phyloP scores from a whole-genome alignment of 1,140 invertebrate species.

The Cyclina sinensis region DNA sequence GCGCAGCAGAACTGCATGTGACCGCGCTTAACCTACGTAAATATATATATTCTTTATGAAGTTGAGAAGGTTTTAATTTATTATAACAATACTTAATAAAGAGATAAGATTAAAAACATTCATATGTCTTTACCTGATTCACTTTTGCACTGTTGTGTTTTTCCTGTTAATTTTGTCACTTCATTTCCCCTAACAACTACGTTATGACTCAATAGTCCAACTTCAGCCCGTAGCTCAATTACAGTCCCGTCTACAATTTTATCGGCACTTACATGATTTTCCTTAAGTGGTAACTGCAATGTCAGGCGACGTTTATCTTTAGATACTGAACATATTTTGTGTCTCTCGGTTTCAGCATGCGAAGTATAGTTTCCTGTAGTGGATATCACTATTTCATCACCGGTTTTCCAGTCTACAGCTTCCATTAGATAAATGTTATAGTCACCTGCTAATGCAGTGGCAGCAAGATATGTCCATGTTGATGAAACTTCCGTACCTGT shows the following conservation, averaged over 20 bases:
- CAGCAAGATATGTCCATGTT: constrained; percentile 76
- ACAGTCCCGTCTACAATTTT: constrained; percentile 64
- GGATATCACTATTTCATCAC: constrained; percentile 79
- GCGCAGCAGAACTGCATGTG: too few relatives aligned
- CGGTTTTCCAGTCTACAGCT: constrained; percentile 76
- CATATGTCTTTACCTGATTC: too few relatives aligned
- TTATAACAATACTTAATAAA: too few relatives aligned
- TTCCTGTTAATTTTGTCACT: constrained; percentile 70
- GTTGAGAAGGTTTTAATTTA: too few relatives aligned
- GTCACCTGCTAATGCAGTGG: constrained; percentile 63
- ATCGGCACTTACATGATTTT: constrained; percentile 62
- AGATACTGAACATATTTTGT: constrained; percentile 73
- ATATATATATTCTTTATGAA: too few relatives aligned
- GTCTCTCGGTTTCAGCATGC: constrained; percentile 76
- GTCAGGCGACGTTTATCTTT: constrained; percentile 72
- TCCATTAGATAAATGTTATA: constrained; percentile 62
- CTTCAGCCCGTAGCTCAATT: constrained; percentile 77
- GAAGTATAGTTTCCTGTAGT: constrained; percentile 74
- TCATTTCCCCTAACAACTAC: constrained; percentile 73
- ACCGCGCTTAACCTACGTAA: too few relatives aligned
- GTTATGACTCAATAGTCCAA: constrained; percentile 78
- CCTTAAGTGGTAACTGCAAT: constrained; percentile 66
- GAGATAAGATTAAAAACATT: too few relatives aligned
- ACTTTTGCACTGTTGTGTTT: constrained; percentile 76
- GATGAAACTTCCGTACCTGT: constrained; percentile 70